Percentiles rank a stretch among this genome's conserved stretches.
phyloP scores from a whole-genome alignment of 2,888 invertebrate species.

The Cryptocheilus praepositus region DNA sequence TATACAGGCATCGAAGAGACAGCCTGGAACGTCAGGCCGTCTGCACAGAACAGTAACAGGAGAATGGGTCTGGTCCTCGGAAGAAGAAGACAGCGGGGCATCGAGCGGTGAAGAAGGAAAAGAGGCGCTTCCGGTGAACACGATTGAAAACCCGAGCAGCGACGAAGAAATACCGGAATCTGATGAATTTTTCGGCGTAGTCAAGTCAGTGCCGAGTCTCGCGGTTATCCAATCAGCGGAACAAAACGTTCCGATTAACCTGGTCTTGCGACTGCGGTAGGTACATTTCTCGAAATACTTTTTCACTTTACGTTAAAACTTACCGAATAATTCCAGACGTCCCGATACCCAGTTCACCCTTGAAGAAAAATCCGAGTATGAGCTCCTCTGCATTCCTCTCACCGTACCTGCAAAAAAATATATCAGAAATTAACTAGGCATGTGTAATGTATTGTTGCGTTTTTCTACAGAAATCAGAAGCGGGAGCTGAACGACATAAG shows the following conservation, averaged over 20 bases:
- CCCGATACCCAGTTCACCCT: constrained; percentile 60
- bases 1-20: constrained; percentile 82
- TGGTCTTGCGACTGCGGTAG: constrained; percentile 92
- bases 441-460: not conserved
- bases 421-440: not conserved
- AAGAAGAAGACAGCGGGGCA: constrained; percentile 86
- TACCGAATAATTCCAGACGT: constrained; percentile 51
- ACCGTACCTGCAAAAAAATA: constrained; percentile 4
- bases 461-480: constrained; percentile 83
- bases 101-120: constrained; percentile 77
- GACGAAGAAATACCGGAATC: constrained; percentile 72
- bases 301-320: not conserved
- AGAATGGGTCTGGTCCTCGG: constrained; percentile 99
- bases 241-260: constrained; percentile 81
- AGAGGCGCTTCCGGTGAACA: constrained; percentile 74
- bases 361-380: constrained; percentile 58
- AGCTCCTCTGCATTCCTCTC: constrained; percentile 25
- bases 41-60: constrained; percentile 96
- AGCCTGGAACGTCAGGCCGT: constrained; percentile 86
- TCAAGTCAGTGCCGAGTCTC: constrained; percentile 65
- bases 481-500: constrained; percentile 97
- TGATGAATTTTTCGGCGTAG: constrained; percentile 68
- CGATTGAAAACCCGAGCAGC: constrained; percentile 74
- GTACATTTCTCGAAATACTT: constrained; percentile 13
- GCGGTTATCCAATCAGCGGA: constrained; percentile 62